Conservation (phyloP, 2,797 vertebrate species). For the Otolemur crassicaudatus region DNA sequence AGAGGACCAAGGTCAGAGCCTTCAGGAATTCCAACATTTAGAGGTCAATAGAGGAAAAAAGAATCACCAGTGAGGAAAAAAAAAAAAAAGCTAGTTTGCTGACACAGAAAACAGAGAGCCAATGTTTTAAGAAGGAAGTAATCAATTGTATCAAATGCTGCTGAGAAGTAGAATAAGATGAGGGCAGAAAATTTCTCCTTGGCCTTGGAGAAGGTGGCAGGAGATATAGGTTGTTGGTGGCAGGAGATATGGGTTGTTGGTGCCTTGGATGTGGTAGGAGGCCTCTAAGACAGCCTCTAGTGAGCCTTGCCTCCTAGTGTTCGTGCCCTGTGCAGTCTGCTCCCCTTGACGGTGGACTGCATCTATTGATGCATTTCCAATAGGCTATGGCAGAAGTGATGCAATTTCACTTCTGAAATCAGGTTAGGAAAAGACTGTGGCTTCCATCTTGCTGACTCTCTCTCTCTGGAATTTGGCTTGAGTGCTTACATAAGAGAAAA, state of each 20-base stretch:
- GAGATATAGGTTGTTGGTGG: not conserved
- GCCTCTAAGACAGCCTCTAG: not conserved
- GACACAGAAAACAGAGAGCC: not conserved
- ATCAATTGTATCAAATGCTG: not conserved
- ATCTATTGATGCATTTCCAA: not conserved
- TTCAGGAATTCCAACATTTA: not conserved
- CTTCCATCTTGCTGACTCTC: not conserved
- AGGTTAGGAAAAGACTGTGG: not conserved
- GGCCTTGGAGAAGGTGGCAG: not conserved
- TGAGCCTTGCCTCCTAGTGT: not conserved
- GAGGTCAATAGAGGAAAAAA: constrained; percentile 38
- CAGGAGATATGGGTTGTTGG: not conserved
- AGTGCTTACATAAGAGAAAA: not conserved
- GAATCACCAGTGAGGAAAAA: not conserved
- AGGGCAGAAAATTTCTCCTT: not conserved
- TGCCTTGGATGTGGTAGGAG: not conserved
- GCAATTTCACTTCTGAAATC: not conserved
- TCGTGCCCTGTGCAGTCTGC: not conserved
- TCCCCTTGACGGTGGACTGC: not conserved
- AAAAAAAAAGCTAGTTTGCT: not conserved
- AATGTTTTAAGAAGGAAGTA: not conserved
- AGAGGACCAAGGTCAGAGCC: not conserved
- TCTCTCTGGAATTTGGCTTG: constrained; percentile 14
- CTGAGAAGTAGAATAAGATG: not conserved
- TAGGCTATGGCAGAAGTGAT: not conserved